phyloP scores from a whole-genome alignment of 2,113 vertebrate species.

The Rostratula benghalensis region DNA sequence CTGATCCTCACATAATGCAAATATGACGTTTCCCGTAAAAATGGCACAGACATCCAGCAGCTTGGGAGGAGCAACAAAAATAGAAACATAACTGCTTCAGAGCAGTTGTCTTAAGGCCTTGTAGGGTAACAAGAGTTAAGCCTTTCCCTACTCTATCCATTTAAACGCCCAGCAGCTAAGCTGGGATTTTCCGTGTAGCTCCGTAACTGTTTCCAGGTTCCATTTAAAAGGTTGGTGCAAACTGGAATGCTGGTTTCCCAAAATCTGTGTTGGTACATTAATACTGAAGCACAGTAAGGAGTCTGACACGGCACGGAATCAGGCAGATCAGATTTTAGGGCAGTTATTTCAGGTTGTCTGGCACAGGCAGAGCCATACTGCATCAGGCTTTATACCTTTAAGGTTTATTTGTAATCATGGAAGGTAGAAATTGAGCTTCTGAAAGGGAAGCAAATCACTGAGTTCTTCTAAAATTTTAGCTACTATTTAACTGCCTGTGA shows the following conservation, averaged over 20 bases:
- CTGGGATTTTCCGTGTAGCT: constrained; percentile 20
- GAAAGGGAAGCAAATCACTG: neutral
- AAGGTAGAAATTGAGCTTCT: neutral
- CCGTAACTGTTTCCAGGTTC: neutral
- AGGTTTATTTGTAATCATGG: neutral
- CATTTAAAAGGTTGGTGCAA: neutral
- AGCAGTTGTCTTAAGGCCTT: constrained; percentile 52
- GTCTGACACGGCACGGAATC: accelerated
- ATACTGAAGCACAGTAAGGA: neutral
- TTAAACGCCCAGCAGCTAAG: constrained; percentile 20
- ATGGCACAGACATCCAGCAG: neutral
- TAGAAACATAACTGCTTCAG: constrained; percentile 45
- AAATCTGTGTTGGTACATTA: neutral
- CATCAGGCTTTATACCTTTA: neutral
- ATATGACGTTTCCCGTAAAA: neutral
- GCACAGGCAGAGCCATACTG: neutral
- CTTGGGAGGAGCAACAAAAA: constrained; percentile 46
- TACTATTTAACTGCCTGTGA: neutral
- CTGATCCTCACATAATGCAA: neutral
- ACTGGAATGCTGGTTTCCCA: neutral
- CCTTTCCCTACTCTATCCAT: constrained; percentile 48
- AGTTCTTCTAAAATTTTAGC: neutral
- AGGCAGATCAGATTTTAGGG: neutral
- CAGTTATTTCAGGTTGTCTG: neutral
- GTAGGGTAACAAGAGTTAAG: constrained; percentile 62